Conservation (phyloP, 2,888 invertebrate species). For the Rhopalosiphum nymphaeae region DNA sequence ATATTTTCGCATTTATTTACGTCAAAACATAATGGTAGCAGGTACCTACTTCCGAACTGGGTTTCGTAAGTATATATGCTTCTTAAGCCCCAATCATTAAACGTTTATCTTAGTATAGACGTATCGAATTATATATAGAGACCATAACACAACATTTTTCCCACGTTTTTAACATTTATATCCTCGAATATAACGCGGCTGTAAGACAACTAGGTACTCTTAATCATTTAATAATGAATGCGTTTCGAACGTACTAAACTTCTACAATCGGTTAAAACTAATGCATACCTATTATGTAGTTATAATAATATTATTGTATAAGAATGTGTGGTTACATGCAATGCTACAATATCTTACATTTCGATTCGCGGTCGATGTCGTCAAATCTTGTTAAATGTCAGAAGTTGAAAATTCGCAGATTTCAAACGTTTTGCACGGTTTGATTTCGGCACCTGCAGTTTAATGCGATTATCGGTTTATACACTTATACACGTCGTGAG, state of each 20-base stretch:
- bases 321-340: not conserved
- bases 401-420: slow-evolving; percentile 21
- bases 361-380: not conserved
- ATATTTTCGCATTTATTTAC: slow-evolving; percentile 53
- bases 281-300: not conserved
- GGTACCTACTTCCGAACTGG: slow-evolving; percentile 15
- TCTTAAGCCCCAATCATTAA: slow-evolving; percentile 17
- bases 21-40: slow-evolving; percentile 30
- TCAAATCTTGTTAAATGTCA: slow-evolving; percentile 16
- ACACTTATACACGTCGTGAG: not conserved
- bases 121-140: not conserved
- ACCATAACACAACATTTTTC: not conserved
- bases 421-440: not conserved
- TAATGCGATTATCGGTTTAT: slow-evolving; percentile 7
- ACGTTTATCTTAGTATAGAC: slow-evolving; percentile 6
- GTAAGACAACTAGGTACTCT: not conserved
- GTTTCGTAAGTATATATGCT: not conserved
- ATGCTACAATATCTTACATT: not conserved
- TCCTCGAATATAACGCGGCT: not conserved
- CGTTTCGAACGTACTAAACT: not conserved
- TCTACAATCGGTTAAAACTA: not conserved
- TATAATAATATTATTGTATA: no score
- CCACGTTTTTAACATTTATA: slow-evolving; percentile 12
- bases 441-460: slow-evolving; percentile 32
- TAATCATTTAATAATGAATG: slow-evolving; percentile 17